These are phyloP conservation scores for Ceyx erithaca DNA, from an alignment of 2,797 vertebrate species.

Conservation along the genomic window DNA sequence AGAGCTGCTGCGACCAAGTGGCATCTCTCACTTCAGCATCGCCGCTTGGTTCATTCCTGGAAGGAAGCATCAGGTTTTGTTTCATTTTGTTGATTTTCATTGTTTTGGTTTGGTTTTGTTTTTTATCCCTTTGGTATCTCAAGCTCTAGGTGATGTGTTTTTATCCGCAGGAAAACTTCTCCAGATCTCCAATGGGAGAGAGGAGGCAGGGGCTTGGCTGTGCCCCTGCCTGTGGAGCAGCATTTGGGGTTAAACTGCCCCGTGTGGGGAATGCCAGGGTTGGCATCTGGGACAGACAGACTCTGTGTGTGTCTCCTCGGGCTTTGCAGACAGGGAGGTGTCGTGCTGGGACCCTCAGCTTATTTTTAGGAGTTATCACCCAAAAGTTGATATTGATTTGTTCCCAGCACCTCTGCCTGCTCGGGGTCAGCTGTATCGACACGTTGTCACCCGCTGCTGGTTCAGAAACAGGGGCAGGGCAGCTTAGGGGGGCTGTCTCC, in stretches of 20 bases:
- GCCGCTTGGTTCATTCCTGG: accelerated
- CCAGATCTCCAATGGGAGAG: accelerated
- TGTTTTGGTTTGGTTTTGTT: not conserved
- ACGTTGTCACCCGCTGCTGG: not conserved
- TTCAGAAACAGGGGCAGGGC: not conserved
- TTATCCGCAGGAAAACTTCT: not conserved
- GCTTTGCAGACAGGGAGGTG: not conserved
- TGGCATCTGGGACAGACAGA: accelerated
- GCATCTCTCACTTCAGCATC: not conserved
- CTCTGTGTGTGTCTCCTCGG: accelerated
- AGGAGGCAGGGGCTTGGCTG: accelerated
- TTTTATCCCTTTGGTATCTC: accelerated
- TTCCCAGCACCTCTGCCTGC: not conserved
- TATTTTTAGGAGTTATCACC: not conserved
- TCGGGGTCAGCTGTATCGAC: not conserved
- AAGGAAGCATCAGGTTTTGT: not conserved
- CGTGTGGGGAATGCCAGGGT: accelerated
- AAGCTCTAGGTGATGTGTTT: accelerated
- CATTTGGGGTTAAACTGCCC: not conserved
- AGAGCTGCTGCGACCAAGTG: accelerated
- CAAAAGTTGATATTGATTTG: no score
- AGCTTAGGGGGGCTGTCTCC: not conserved
- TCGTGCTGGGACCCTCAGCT: not conserved
- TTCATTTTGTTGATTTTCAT: not conserved
- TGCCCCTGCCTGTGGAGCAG: not conserved